phyloP scores from a whole-genome alignment of 2,797 vertebrate genomes.

The Enteromius treurensis region DNA sequence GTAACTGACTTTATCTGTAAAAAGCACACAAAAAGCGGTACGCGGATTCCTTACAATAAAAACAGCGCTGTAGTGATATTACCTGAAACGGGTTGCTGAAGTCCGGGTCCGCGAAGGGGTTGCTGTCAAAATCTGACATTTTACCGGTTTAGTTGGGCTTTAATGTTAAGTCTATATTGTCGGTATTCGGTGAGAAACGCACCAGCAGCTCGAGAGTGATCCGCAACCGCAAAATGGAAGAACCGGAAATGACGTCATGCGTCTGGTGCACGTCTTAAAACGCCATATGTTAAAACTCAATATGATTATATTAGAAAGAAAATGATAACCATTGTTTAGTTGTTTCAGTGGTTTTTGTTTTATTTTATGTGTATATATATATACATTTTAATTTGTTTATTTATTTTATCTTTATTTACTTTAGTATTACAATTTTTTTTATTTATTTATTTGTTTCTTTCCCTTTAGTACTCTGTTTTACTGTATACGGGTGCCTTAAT shows the following conservation, averaged over 20 bases:
- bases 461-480: no score
- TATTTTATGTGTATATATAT: no score
- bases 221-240: constrained; percentile 75
- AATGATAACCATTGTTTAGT: no score
- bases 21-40: not conserved
- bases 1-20: not conserved
- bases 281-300: no score
- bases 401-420: no score
- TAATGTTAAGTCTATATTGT: not conserved
- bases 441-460: no score
- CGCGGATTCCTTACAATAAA: not conserved
- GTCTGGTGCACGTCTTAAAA: not conserved
- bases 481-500: no score
- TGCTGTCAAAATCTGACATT: constrained; percentile 98
- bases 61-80: constrained; percentile 34
- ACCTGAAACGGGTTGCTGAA: constrained; percentile 95
- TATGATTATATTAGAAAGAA: no score
- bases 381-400: no score
- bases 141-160: constrained; percentile 12
- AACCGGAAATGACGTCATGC: constrained; percentile 55
- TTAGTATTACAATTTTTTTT: no score
- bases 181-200: not conserved
- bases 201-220: constrained; percentile 49
- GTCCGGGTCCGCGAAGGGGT: constrained; percentile 96
- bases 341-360: no score